A percentile compares a stretch with the other conserved stretches of the same genome.
Evolutionary conservation across 1,140 invertebrate genomes (phyloP).

Genomic region (Agrilus planipennis): DNA sequence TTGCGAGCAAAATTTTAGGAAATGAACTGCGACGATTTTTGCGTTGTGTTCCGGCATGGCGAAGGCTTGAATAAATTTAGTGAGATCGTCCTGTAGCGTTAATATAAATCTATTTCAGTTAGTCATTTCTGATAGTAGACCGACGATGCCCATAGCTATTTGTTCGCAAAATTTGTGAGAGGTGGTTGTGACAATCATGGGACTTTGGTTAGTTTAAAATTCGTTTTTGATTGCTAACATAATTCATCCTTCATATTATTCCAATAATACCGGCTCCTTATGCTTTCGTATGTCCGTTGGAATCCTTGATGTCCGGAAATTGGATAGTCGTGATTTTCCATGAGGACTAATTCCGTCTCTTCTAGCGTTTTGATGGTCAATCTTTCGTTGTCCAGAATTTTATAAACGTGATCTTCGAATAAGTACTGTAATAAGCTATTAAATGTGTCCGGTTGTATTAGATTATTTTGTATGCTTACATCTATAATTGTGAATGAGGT

Average conservation of each 20-base stretch:
- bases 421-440: background rate
- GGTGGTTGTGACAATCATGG: slow-evolving; percentile 22
- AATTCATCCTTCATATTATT: slow-evolving; percentile 3
- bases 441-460: background rate
- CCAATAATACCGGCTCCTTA: slow-evolving; percentile 9
- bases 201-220: slow-evolving; percentile 9
- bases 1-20: slow-evolving; percentile 24
- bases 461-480: background rate
- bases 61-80: slow-evolving; percentile 26
- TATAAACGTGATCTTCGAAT: background rate
- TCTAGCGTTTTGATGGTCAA: background rate
- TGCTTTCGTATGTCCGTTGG: background rate
- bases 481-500: background rate
- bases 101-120: slow-evolving; percentile 13
- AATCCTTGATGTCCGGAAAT: slow-evolving; percentile 5
- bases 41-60: slow-evolving; percentile 20
- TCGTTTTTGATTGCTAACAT: slow-evolving; percentile 8
- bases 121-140: slow-evolving; percentile 15
- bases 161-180: slow-evolving; percentile 11
- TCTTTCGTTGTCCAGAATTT: background rate
- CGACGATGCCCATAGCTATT: slow-evolving; percentile 17
- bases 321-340: slow-evolving; percentile 6
- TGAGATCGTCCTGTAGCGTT: slow-evolving; percentile 25
- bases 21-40: slow-evolving; percentile 19
- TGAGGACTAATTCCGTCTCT: background rate